Evolutionary conservation across 2,797 vertebrate genomes (phyloP), one percentile per base, ranked within the genome.

Genomic region (Myotis planiceps): DNA sequence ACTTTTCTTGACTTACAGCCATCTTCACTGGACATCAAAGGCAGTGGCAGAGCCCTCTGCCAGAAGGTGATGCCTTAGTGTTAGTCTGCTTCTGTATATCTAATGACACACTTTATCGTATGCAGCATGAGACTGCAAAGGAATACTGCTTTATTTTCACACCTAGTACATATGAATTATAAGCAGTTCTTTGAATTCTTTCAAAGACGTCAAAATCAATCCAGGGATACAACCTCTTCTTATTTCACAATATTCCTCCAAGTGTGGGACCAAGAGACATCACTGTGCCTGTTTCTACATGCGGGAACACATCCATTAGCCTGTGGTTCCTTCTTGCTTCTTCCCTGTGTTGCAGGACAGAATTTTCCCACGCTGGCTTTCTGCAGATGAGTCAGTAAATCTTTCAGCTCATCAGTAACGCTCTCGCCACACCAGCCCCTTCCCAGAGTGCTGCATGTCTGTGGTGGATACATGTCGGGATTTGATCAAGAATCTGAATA

Each of bases 331-430:
- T 45, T 34, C 75, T 10, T 1, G 6, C n/a, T 68, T 3, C 42
- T 68, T 47, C n/a, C 29, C 13, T 7, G 0, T 29, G 0, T 4
- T 23, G 53, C 60, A 32, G 55, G 51, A 37, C 1, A 66, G 55
- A 74, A 39, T n/a, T 81, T 96, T 79, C 94, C 58, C 89, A 92
- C 0, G 0, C 63, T 66, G 42, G 23, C 6, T 68, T 6, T 80
- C 63, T 79, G 81, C n/a, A 14, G 27, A n/a, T 82, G 88, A 80
- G 76, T 94, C 78, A 47, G 81, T 18, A 60, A 45, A 69, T 74
- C 90, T 53, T 72, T 88, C 83, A 80, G 15, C 15, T 76, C 45
- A 5, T 23, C 55, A 9, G 49, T 23, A 45, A 47, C 47, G 78
- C 47, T 75, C 16, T 34, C 25, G n/a, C 19, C 16, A 60, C 15